Conservation (phyloP, 2,113 vertebrate species). For the Calyptomena viridis region DNA sequence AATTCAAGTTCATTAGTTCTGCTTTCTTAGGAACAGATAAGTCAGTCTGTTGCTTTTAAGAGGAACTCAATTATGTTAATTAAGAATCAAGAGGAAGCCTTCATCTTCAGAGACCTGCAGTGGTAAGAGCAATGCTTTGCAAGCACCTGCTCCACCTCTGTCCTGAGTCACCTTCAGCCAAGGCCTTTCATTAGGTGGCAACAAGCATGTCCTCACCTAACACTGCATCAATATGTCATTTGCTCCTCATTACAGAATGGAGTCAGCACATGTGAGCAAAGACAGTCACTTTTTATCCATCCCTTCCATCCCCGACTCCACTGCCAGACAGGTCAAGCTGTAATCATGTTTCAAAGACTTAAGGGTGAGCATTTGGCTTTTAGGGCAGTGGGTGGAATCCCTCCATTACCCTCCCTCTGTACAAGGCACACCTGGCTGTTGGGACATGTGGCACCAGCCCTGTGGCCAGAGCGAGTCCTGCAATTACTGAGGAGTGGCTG, state of each 20-base stretch:
- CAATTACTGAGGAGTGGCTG: background rate
- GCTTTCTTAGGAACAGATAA: slow-evolving; percentile 49
- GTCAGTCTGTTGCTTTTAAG: slow-evolving; percentile 1
- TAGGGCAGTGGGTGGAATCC: background rate
- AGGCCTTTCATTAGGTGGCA: background rate
- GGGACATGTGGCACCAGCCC: background rate
- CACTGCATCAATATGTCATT: background rate
- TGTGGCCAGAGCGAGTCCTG: accelerated
- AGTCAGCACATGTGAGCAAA: background rate
- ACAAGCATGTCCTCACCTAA: background rate
- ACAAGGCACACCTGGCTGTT: background rate
- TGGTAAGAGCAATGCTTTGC: background rate
- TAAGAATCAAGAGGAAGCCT: slow-evolving; percentile 13
- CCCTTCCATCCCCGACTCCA: background rate
- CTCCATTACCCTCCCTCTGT: background rate
- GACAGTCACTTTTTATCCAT: background rate
- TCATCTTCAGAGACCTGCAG: slow-evolving; percentile 18
- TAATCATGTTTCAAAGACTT: background rate
- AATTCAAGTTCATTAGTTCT: slow-evolving; percentile 45
- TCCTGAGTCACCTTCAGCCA: background rate
- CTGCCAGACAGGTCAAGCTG: background rate
- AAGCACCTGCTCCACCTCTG: slow-evolving; percentile 26
- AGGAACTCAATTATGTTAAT: slow-evolving; percentile 37
- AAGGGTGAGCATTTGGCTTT: background rate
- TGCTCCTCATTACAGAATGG: background rate